Conservation (phyloP, 64 coral and sea anemone genomes). For the Trachythela sp. region DNA sequence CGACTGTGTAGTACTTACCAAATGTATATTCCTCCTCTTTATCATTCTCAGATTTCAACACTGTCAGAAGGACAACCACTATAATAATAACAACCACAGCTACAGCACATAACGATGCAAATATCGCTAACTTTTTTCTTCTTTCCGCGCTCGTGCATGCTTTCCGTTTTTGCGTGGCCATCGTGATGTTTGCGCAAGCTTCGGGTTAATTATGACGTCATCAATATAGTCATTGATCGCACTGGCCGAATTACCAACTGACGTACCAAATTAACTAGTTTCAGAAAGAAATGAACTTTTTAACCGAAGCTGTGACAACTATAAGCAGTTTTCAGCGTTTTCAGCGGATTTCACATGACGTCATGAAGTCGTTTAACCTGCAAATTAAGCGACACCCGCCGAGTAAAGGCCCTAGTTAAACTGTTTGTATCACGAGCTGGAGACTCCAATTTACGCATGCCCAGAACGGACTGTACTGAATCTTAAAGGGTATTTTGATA, state of each 20-base stretch:
- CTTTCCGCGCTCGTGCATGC: neutral
- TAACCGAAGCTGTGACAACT: no score
- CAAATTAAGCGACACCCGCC: no score
- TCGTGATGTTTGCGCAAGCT: neutral
- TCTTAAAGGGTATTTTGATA: no score
- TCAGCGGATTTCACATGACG: no score
- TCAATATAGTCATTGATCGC: neutral
- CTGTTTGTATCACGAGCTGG: no score
- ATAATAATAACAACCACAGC: neutral
- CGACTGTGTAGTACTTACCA: neutral
- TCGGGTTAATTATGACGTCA: neutral
- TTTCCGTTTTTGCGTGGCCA: neutral
- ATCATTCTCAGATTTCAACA: neutral
- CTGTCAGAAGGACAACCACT: neutral
- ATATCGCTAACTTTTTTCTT: neutral
- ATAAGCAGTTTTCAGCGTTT: no score
- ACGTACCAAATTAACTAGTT: no score
- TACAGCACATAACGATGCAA: neutral
- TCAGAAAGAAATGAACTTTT: no score
- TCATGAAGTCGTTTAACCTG: no score
- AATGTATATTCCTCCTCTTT: neutral
- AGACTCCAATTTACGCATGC: no score
- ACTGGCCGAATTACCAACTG: neutral
- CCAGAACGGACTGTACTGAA: no score
- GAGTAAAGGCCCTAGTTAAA: no score